A percentile compares a stretch with the other conserved stretches of the same genome.
Conservation (phyloP, 2,888 invertebrate species). For the Eupithecia centaureata region DNA sequence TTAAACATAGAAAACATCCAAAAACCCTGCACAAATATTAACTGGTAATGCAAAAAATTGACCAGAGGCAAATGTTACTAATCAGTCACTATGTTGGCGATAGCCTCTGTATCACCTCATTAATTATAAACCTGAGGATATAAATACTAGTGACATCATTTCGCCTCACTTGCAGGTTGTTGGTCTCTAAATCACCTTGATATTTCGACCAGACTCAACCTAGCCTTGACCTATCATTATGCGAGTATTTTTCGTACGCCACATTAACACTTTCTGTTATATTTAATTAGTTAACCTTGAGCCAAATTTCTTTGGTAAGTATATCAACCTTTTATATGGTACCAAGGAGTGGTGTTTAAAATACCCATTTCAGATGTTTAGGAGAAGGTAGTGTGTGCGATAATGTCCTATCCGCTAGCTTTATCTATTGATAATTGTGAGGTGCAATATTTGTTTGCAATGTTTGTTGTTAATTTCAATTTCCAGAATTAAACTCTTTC, state of each 20-base stretch:
- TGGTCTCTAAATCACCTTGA: conserved; percentile 16
- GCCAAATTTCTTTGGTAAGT: neutral
- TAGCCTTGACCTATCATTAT: conserved; percentile 29
- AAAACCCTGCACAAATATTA: too few species aligned
- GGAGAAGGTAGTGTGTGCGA: neutral
- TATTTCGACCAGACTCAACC: conserved; percentile 23
- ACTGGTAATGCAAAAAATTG: too few species aligned
- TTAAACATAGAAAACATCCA: too few species aligned
- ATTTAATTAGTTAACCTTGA: conserved; percentile 24
- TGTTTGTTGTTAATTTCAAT: too few species aligned
- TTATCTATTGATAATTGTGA: too few species aligned
- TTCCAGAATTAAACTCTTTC: too few species aligned
- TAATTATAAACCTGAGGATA: neutral
- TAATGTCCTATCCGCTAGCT: too few species aligned
- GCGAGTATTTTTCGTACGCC: conserved; percentile 12
- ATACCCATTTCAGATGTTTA: neutral
- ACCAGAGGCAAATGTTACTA: too few species aligned
- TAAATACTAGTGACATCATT: conserved; percentile 6
- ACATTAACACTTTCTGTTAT: conserved; percentile 18
- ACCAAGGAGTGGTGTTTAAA: neutral
- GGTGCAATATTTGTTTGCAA: too few species aligned
- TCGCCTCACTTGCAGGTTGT: neutral
- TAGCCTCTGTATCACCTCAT: neutral
- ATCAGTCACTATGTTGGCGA: neutral
- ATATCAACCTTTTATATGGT: neutral